Base-by-base conservation (phyloP, 2,113 vertebrate genomes). In the Cariama cristata region DNA sequence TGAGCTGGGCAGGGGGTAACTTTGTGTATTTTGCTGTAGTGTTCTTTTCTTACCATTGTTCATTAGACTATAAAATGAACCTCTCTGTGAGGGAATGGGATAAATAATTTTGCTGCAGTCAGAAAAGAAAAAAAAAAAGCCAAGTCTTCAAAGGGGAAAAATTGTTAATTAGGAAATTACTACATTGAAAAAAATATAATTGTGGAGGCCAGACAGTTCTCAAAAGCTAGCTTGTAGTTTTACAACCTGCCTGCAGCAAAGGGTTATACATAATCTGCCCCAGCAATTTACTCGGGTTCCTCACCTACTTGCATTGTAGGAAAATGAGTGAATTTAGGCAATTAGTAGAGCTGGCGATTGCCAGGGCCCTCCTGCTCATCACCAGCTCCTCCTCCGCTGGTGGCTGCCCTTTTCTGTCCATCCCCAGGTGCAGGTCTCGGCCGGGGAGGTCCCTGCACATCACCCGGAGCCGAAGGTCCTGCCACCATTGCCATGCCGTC, bases 1-100 rank as follows among this genome's bases (percentile, higher is more conserved):
- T 95, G 94, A 93, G 93, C 88, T 32, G 64, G 59, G 90, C 90
- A 96, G 95, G 94, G 90, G 94, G 86, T 90, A 30, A 26, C 83
- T 84, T n/a, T 24, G 63, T 90, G 85, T 20, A 4, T 88, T 97
- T 68, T 60, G 79, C 77, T 55, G 26, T 8, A 50, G 86, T 94
- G 93, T 92, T 94, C 85, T 84, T 18, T 30, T 58, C 52, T 79
- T 27, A 1, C 38, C 28, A 1, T 83, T 67, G 79, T 90, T 92
- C 79, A 7, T 47, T 50, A 53, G 64, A 49, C 67, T 59, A 56
- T 30, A 71, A 93, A 81, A 44, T 38, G 47, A 71, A 45, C 55
- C 74, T 74, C 66, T n/a, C 1, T 0, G 1, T 24, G 59, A 90
- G 64, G 79, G 86, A 83, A 47, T 4, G 45, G 79, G 82, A 59